phyloP scores from a whole-genome alignment of 2,797 vertebrate species.

The Schizopygopsis pylzovi region DNA sequence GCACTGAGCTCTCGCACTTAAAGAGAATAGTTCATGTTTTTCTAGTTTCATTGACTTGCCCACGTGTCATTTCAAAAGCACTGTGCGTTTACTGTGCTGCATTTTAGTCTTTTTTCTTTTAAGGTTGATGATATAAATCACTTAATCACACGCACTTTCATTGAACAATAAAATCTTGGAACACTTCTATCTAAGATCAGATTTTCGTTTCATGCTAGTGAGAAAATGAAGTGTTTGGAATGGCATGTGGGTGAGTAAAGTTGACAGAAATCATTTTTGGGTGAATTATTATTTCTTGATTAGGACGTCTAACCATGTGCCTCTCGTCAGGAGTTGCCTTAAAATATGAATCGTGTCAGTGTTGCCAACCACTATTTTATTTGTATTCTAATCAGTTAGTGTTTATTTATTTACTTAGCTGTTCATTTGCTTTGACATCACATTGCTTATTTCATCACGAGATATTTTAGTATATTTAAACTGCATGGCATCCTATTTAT shows the following conservation, averaged over 20 bases:
- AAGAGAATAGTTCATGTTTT: not conserved
- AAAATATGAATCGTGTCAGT: not conserved
- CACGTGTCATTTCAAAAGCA: not conserved
- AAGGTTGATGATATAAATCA: not conserved
- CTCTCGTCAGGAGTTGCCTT: not conserved
- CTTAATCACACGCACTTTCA: not conserved
- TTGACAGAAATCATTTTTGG: too few relatives aligned
- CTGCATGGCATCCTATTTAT: constrained; percentile 16
- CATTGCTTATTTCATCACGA: not conserved
- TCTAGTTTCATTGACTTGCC: not conserved
- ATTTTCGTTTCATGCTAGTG: not conserved
- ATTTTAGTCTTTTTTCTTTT: not conserved
- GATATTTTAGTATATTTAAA: not conserved
- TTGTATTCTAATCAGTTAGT: not conserved
- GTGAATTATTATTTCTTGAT: not conserved
- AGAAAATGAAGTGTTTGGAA: not conserved
- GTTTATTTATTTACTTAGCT: not conserved
- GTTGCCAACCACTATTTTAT: constrained; percentile 15
- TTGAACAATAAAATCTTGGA: not conserved
- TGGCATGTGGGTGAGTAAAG: not conserved
- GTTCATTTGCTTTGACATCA: not conserved
- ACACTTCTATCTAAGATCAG: not conserved
- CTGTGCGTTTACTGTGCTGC: not conserved
- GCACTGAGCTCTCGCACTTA: constrained; percentile 18
- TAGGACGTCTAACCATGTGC: constrained; percentile 1